phyloP scores from a whole-genome alignment of 2,113 vertebrate species.

The Corydoras maculifer region DNA sequence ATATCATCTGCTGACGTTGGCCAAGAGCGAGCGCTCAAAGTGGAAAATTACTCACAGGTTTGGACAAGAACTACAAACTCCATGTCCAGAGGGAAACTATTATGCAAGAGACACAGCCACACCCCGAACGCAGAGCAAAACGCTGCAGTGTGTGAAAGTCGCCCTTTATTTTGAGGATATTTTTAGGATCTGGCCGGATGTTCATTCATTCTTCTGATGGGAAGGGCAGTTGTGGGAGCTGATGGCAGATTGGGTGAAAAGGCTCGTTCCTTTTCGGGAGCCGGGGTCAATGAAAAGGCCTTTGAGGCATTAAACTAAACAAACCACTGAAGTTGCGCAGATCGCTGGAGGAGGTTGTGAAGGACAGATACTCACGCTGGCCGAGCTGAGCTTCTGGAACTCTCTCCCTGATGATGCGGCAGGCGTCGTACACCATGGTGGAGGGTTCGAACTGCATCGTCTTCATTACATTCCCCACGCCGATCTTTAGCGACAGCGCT shows the following conservation, averaged over 20 bases:
- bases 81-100: slow-evolving; percentile 22
- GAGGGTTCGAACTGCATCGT: slow-evolving; percentile 99
- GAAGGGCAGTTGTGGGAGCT: not conserved
- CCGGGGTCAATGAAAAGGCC: not conserved
- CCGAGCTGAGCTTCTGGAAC: slow-evolving; percentile 90
- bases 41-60: slow-evolving; percentile 50
- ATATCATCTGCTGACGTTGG: slow-evolving; percentile 41
- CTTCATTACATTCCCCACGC: slow-evolving; percentile 95
- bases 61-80: slow-evolving; percentile 41
- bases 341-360: not conserved
- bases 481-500: slow-evolving; percentile 95
- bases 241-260: not conserved
- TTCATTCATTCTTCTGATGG: slow-evolving; percentile 8
- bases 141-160: slow-evolving; percentile 7
- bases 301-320: too few species aligned
- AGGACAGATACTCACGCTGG: slow-evolving; percentile 77
- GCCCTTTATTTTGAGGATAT: not conserved
- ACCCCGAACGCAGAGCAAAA: slow-evolving; percentile 19
- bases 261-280: not conserved
- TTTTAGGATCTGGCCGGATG: slow-evolving; percentile 2
- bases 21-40: slow-evolving; percentile 30
- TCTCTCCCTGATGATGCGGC: slow-evolving; percentile 89
- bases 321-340: too few species aligned
- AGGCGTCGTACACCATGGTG: slow-evolving; percentile 94
- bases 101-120: slow-evolving; percentile 33